These are phyloP conservation scores for Chamaea fasciata DNA, from an alignment of 2,113 vertebrate species.

Conservation along the genomic window DNA sequence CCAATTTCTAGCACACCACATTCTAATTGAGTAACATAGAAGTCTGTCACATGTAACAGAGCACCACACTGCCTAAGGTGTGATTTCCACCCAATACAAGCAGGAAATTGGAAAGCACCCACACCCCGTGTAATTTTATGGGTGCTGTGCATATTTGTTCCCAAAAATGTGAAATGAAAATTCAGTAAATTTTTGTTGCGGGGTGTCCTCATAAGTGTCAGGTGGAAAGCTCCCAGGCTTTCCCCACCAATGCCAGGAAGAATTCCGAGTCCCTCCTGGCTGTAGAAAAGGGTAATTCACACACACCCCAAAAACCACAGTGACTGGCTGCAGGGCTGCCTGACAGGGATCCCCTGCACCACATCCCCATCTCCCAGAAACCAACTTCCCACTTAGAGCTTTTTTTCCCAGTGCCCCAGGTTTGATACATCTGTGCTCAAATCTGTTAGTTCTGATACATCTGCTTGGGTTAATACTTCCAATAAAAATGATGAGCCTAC, in stretches of 20 bases:
- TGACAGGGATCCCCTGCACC: not conserved
- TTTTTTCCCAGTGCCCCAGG: not conserved
- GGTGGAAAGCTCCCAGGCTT: not conserved
- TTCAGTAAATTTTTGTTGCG: not conserved
- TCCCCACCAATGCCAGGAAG: not conserved
- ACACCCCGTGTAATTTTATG: not conserved
- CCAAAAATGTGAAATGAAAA: not conserved
- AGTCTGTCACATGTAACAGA: not conserved
- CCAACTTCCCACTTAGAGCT: not conserved
- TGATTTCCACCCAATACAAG: not conserved
- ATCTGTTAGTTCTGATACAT: not conserved
- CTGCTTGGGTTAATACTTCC: not conserved
- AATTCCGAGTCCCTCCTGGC: not conserved
- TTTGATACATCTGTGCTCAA: not conserved
- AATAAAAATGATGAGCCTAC: not conserved
- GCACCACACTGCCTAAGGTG: not conserved
- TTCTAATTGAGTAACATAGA: not conserved
- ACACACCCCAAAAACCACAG: fast-evolving
- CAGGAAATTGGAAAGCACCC: not conserved
- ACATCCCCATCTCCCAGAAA: not conserved
- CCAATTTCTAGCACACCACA: not conserved
- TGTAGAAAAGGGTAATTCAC: not conserved
- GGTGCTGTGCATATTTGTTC: not conserved
- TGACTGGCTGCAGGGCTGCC: not conserved
- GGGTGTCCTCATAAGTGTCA: not conserved